Evolutionary conservation across 1,140 invertebrate species (phyloP), one percentile per base, ranked within the genome.

Genomic region (Apis laboriosa): DNA sequence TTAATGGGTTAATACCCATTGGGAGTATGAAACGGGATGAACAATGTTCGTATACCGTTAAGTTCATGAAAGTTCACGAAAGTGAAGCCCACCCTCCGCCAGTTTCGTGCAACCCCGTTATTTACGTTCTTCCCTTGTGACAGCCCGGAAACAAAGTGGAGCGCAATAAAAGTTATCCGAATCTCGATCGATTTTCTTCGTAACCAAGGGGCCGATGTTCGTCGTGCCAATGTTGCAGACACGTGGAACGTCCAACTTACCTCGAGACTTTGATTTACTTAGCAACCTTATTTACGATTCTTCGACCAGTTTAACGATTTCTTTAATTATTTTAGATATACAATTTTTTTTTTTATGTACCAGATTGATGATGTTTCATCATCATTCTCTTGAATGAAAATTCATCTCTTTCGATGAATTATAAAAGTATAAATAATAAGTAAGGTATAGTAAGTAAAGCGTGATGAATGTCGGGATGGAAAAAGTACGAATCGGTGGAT

Each of bases 1-100:
- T 83, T 83, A 83, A 83, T 78, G 81, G 81, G 76, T 83, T 83
- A 83, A 83, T 83, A 78, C 81, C 58, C 75, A 51, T 60, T 66
- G 81, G 81, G 58, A 76, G 56, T 24, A 63, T 64, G 74, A 56
- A 70, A 70, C 81, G 63, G 75, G 67, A 71, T 64, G 81, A 78
- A 83, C 81, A 78, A 78, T 83, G 67, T 77, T 78, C 81, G 81
- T 60, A 34, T 58, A 77, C 60, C 75, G 66, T 72, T 70, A 58
- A 78, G 81, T 78, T 71, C 75, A n/a, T 1, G 81, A 64, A 77
- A 83, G 81, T 83, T 83, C 75, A 64, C 58, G 81, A 72, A 83
- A 83, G 75, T 49, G 58, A 58, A 9, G 81, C 81, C 76, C 67
- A 34, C 5, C 34, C 34, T 43, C 19, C 56, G 81, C 67, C 76